Evolutionary conservation across 1,140 invertebrate genomes (phyloP).

Genomic region (Augochlora pura): DNA sequence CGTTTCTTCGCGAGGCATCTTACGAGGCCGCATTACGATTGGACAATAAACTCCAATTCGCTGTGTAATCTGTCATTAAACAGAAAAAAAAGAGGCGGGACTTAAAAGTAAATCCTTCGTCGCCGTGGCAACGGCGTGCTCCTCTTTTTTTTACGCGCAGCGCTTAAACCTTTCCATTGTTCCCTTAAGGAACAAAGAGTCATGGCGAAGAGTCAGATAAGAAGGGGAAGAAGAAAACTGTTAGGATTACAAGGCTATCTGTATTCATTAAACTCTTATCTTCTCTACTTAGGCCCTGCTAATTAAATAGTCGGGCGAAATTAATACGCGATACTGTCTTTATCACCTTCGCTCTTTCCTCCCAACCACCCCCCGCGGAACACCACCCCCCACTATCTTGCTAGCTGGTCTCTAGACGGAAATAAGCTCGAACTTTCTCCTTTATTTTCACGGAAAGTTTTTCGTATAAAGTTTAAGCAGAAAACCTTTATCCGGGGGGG

Average conservation of each 20-base stretch:
- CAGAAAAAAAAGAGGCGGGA: too few relatives aligned
- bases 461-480: background rate
- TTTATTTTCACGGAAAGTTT: constrained; percentile 11
- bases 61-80: too few relatives aligned
- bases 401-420: background rate
- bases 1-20: too few relatives aligned
- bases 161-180: constrained; percentile 10
- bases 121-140: background rate
- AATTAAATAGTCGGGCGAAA: constrained; percentile 41
- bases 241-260: constrained; percentile 42
- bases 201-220: constrained; percentile 7
- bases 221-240: constrained; percentile 15
- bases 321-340: constrained; percentile 33
- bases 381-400: too few relatives aligned
- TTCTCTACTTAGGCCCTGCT: constrained; percentile 32
- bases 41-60: too few relatives aligned
- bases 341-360: background rate
- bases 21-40: too few relatives aligned
- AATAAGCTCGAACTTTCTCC: background rate
- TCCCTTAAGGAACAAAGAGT: constrained; percentile 12
- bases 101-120: background rate
- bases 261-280: constrained; percentile 48
- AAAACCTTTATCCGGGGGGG: constrained; percentile 9
- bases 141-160: background rate
- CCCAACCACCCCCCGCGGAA: too few relatives aligned